Percentiles rank a stretch among this genome's conserved stretches.
Conservation (phyloP, 2,113 vertebrate genomes). For the Hyaena hyaena region DNA sequence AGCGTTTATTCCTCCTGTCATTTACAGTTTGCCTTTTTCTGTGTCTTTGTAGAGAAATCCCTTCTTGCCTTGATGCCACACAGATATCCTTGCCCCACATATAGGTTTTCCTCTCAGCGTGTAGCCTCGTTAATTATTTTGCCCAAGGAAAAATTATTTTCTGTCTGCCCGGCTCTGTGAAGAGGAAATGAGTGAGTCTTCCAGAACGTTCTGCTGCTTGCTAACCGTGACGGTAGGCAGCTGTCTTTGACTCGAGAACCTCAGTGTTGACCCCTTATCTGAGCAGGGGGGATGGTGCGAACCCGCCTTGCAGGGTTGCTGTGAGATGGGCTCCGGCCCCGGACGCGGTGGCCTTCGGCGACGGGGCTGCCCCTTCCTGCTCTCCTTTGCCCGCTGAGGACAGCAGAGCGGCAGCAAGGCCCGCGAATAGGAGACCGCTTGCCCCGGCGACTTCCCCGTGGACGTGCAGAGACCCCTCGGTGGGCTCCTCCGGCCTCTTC, state of each 20-base stretch:
- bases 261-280: background rate
- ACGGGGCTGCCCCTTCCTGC: background rate
- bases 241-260: background rate
- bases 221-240: background rate
- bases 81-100: background rate
- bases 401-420: background rate
- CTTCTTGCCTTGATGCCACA: background rate
- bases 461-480: fast-evolving
- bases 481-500: background rate
- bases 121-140: background rate
- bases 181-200: background rate
- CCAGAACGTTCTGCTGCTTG: background rate
- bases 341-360: fast-evolving
- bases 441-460: background rate
- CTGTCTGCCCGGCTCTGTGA: background rate
- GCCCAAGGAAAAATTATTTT: background rate
- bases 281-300: background rate
- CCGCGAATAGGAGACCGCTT: background rate
- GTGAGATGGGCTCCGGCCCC: background rate
- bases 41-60: background rate
- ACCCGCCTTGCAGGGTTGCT: background rate
- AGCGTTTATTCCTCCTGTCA: background rate
- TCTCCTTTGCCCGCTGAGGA: background rate
- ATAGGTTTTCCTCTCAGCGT: background rate
- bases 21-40: background rate